phyloP scores from a whole-genome alignment of 2,797 vertebrate genomes.

The Holocentrus rufus region DNA sequence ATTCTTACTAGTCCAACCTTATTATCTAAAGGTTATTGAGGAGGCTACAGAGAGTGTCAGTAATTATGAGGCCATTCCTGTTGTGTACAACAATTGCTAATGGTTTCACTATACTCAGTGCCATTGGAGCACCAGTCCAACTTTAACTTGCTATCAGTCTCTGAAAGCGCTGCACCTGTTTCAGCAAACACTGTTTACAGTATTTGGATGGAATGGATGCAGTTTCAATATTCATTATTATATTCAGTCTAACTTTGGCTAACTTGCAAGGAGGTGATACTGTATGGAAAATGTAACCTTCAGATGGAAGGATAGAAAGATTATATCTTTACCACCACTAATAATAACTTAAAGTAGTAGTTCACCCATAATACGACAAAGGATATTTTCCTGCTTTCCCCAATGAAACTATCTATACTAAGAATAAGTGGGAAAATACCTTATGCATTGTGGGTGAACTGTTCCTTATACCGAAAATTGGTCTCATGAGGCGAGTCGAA shows the following conservation, averaged over 20 bases:
- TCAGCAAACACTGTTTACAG: background rate
- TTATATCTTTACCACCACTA: background rate
- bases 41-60: background rate
- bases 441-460: too few relatives aligned
- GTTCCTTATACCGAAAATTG: background rate
- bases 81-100: background rate
- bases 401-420: too few relatives aligned
- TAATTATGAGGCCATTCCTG: constrained; percentile 11
- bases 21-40: constrained; percentile 5
- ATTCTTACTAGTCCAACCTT: background rate
- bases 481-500: background rate
- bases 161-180: background rate
- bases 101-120: background rate
- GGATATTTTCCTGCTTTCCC: too few relatives aligned
- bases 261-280: background rate
- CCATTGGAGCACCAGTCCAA: background rate
- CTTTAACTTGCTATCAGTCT: constrained; percentile 14
- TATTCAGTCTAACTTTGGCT: background rate
- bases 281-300: background rate
- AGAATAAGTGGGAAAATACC: too few relatives aligned
- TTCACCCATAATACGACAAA: too few relatives aligned
- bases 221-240: background rate
- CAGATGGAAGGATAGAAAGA: background rate
- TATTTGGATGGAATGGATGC: background rate
- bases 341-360: background rate